Evolutionary conservation across 1,140 invertebrate species (phyloP).

Genomic region (Platyscapa corneri): DNA sequence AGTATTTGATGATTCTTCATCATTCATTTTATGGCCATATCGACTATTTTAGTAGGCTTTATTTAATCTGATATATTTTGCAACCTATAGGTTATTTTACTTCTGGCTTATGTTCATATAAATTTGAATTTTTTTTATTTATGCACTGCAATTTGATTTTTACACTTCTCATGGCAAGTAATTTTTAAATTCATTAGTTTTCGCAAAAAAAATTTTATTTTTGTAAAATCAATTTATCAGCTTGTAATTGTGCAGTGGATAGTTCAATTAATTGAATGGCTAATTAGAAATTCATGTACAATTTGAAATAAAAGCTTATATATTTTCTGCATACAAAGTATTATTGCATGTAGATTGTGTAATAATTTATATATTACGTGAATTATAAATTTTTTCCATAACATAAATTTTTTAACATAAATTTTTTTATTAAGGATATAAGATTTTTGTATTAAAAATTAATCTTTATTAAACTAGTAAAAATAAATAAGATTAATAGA

Average conservation of each 20-base stretch:
- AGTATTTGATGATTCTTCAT: constrained; percentile 64
- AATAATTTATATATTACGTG: constrained; percentile 2
- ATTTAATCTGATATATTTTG: constrained; percentile 34
- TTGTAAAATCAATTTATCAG: constrained; percentile 13
- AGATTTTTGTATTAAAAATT: too few species aligned
- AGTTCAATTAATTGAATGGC: constrained; percentile 47
- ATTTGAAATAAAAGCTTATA: constrained; percentile 32
- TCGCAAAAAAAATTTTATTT: constrained; percentile 8
- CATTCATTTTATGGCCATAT: constrained; percentile 44
- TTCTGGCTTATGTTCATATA: constrained; percentile 31
- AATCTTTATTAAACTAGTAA: too few species aligned
- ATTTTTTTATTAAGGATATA: too few species aligned
- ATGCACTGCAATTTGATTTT: constrained; percentile 46
- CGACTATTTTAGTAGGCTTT: constrained; percentile 46
- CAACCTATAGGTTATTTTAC: constrained; percentile 36
- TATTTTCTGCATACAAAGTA: constrained; percentile 44
- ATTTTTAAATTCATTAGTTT: constrained; percentile 30
- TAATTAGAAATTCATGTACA: constrained; percentile 38
- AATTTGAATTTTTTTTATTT: constrained; percentile 38
- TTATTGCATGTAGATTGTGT: constrained; percentile 4
- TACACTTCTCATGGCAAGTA: constrained; percentile 32
- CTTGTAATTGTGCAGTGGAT: constrained; percentile 39
- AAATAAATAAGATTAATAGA: too few species aligned
- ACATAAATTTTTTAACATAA: neutral
- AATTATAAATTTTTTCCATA: neutral